A percentile compares a stretch with the other conserved stretches of the same genome.
Evolutionary conservation across 2,888 invertebrate genomes (phyloP).

Genomic region (Chrysodeixis includens): DNA sequence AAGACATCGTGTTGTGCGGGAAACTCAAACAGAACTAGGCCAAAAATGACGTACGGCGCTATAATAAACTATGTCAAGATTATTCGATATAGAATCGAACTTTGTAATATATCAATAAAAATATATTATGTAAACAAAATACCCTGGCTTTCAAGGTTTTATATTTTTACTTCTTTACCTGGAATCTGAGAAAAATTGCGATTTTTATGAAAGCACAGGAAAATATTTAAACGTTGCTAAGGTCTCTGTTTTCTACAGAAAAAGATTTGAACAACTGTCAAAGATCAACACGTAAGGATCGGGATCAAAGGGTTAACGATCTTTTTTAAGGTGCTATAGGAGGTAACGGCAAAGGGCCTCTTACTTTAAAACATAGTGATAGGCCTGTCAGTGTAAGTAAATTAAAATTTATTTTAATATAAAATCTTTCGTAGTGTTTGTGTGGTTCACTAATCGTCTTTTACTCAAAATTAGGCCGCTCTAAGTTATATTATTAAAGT

Average conservation of each 20-base stretch:
- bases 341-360: no score
- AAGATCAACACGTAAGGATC: not conserved
- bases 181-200: not conserved
- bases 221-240: no score
- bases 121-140: slow-evolving; percentile 4
- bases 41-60: slow-evolving; percentile 42
- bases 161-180: not conserved
- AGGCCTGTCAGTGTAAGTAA: no score
- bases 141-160: not conserved
- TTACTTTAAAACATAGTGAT: no score
- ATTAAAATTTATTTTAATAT: no score
- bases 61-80: slow-evolving; percentile 45
- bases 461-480: no score
- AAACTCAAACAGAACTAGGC: slow-evolving; percentile 30
- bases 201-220: no score
- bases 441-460: no score
- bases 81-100: slow-evolving; percentile 11
- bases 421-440: no score
- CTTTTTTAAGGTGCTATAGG: no score
- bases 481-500: no score
- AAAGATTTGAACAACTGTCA: not conserved
- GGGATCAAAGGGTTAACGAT: not conserved
- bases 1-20: slow-evolving; percentile 51
- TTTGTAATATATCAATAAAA: not conserved
- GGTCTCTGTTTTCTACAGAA: not conserved